Base-by-base conservation (phyloP, 2,888 invertebrate genomes). In the Napeogenes inachia region DNA sequence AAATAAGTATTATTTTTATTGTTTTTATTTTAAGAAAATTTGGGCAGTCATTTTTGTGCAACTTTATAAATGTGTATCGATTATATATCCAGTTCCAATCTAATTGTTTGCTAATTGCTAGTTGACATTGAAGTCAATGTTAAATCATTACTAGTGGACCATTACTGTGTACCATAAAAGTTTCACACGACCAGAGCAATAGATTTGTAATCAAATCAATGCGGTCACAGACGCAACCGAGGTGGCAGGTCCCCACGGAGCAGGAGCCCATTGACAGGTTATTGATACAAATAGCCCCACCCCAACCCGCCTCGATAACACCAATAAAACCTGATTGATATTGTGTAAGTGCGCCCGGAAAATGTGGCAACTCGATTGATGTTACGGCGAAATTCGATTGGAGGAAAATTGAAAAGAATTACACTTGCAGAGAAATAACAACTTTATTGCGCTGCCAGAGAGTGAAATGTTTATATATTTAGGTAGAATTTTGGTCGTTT, bases 261-360 rank as follows among this genome's bases (percentile, higher is more conserved):
- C 75, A 83, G 81, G 79, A 81, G 84, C 78, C 87, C 89, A 91
- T 91, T 91, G 91, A 92, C 92, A 91, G 89, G 91, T 90, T 90
- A 91, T 89, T 89, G 91, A 90, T 89, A 89, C 91, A 89, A 91
- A 90, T 89, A 86, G 87, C 82, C 77, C 73, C 78, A 78, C 72
- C 74, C 79, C 71, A 73, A 81, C 75, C 75, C 76, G 76, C 82
- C 85, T 86, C 85, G 82, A 85, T 85, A 87, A 88, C 89, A 87
- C 88, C 89, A 89, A 90, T 89, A 90, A 90, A 90, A 90, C 87
- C 88, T 89, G 90, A 90, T 90, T 90, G 89, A 90, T 90, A 90
- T 89, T 89, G 90, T 89, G 89, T 89, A 89, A 89, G 90, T 89
- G 89, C 87, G 81, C 85, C 75, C 85, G 89, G 90, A 87, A 90